A percentile compares a stretch with the other conserved stretches of the same genome.
phyloP scores from a whole-genome alignment of 2,113 vertebrate species.

The Urocynchramus pylzowi region DNA sequence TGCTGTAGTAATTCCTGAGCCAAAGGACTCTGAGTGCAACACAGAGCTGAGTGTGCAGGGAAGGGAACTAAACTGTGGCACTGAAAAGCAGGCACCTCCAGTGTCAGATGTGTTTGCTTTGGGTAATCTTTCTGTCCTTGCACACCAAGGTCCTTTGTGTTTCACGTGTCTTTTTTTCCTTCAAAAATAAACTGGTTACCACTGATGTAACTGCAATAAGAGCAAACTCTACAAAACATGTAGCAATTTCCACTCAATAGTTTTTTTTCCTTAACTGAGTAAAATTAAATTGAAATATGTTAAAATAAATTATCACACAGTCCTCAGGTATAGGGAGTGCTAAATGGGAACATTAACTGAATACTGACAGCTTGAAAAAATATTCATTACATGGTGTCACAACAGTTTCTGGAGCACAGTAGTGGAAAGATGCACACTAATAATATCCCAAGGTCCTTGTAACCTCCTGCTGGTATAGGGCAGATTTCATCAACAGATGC shows the following conservation, averaged over 20 bases:
- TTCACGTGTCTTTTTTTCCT: accelerated
- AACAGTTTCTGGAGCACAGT: background rate
- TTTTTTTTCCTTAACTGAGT: background rate
- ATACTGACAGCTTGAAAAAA: background rate
- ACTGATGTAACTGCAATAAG: background rate
- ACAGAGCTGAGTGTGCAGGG: background rate
- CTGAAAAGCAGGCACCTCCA: background rate
- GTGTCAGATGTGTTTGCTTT: background rate
- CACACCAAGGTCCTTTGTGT: background rate
- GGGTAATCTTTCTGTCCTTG: background rate
- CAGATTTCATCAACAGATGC: background rate
- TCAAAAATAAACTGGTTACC: background rate
- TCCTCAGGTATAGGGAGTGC: background rate
- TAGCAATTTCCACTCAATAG: background rate
- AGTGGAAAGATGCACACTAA: background rate
- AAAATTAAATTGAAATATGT: background rate
- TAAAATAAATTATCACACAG: background rate
- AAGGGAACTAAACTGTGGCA: background rate
- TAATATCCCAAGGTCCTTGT: background rate
- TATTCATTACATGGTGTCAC: background rate
- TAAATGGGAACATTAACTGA: background rate
- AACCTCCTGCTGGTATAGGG: background rate
- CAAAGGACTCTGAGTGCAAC: background rate
- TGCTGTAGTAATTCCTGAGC: background rate
- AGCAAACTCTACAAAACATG: background rate